A percentile compares a stretch with the other conserved stretches of the same genome.
These are phyloP conservation scores for Orchesellides sinensis DNA, from an alignment of 2,888 invertebrate species.

Conservation along the genomic window DNA sequence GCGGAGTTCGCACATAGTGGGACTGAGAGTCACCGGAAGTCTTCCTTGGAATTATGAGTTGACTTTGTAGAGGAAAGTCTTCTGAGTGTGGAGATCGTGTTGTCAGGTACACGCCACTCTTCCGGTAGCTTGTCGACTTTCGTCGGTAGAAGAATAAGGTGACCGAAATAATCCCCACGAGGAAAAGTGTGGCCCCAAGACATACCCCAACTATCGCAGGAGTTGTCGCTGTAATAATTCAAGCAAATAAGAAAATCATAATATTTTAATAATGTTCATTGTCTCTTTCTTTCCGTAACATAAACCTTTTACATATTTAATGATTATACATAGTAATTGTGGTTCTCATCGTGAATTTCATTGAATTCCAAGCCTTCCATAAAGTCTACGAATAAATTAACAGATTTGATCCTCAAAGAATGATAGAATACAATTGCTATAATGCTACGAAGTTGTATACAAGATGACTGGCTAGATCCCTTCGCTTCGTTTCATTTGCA, in stretches of 20 bases:
- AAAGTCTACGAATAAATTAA: conserved; percentile 52
- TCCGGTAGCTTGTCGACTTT: conserved; percentile 77
- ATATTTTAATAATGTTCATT: neutral
- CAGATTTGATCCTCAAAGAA: conserved; percentile 50
- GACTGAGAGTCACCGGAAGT: conserved; percentile 57
- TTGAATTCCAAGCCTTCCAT: conserved; percentile 45
- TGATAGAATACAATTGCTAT: too few species aligned
- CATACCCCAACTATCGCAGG: conserved; percentile 82
- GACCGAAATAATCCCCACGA: conserved; percentile 81
- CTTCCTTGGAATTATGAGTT: conserved; percentile 69
- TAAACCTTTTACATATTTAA: neutral
- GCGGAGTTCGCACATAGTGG: conserved; percentile 66
- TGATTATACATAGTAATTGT: neutral
- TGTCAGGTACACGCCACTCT: conserved; percentile 72
- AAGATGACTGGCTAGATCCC: too few species aligned
- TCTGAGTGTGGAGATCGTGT: conserved; percentile 71
- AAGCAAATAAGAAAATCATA: conserved; percentile 26
- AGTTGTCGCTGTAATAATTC: conserved; percentile 78
- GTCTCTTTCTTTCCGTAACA: neutral
- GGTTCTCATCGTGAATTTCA: neutral
- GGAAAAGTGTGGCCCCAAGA: conserved; percentile 81
- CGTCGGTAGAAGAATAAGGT: conserved; percentile 84
- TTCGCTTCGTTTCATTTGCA: neutral
- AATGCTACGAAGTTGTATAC: too few species aligned
- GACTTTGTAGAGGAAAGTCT: conserved; percentile 72